Evolutionary conservation across 2,113 vertebrate genomes (phyloP), one percentile per base, ranked within the genome.

Genomic region (Rhynchomys soricoides): DNA sequence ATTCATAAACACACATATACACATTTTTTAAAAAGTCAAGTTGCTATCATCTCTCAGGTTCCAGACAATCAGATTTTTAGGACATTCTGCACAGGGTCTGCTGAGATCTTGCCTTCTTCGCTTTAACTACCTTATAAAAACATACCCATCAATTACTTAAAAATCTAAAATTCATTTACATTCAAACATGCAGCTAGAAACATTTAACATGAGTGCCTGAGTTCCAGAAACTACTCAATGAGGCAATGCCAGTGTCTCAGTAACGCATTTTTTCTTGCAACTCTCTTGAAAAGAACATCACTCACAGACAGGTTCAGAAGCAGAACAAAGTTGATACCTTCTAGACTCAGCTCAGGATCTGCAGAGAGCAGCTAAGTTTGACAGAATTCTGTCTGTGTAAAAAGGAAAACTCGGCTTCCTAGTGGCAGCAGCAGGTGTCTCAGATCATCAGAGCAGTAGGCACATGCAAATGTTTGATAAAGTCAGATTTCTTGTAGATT

Each of bases 61-160:
- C 77, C 31, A 73, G 77, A 24, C 26, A 91, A 45, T 66, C 50
- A 50, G 19, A 77, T 82, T 93, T 79, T 21, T 95, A 68, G 43
- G 90, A 94, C 34, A 22, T 21, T 92, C 57, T 87, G 34, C 45
- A 77, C 24, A 91, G 71, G 64, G 17, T 45, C 81, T 88, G 52
- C 40, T 70, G 5, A 57, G 43, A 11, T 91, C 16, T 21, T 89
- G 37, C 66, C 79, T 90, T 66, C 90, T 24, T 86, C 59, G 91
- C 71, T 62, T 91, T 73, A 83, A 59, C n/a, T 19, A 88, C 50
- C 29, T 70, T 90, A 75, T 95, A 70, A 79, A 94, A 96, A 95
- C 17, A 90, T 21, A 90, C 12, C 26, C 26, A 90, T 43, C 40
- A 88, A 74, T 74, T 73, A 93, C n/a, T 37, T 31, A 90, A 55